Percentiles rank a stretch among this genome's conserved stretches.
These are phyloP conservation scores for Pipra filicauda DNA, from an alignment of 2,113 vertebrate species.

Conservation along the genomic window DNA sequence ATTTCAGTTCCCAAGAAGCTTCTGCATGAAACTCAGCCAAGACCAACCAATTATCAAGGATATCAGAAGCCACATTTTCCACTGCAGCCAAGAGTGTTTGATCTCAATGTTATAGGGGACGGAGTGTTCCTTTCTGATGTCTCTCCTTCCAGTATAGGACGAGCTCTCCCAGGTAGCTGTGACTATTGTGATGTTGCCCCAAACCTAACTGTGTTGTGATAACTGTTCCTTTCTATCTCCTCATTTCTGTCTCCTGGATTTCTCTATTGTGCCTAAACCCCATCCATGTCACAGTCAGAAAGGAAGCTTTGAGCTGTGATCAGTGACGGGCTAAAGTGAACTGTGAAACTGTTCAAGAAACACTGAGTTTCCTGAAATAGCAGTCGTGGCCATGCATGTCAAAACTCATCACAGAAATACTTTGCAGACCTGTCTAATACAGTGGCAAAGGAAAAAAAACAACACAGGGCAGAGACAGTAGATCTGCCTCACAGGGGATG, in stretches of 20 bases:
- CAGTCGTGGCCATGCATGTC: background rate
- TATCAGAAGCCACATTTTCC: conserved; percentile 66
- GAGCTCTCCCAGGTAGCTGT: conserved; percentile 76
- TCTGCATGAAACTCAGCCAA: conserved; percentile 80
- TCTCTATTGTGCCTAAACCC: background rate
- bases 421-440: background rate
- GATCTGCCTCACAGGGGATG: background rate
- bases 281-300: background rate
- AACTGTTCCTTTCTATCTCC: background rate
- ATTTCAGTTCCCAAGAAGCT: conserved; percentile 87
- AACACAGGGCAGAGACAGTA: background rate
- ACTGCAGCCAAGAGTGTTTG: conserved; percentile 67
- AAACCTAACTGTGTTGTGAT: background rate
- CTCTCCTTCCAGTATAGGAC: conserved; percentile 71
- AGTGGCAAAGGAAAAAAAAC: background rate
- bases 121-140: conserved; percentile 78
- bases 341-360: background rate
- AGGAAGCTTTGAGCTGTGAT: background rate
- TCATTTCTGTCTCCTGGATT: background rate
- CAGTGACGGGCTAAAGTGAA: rapidly evolving
- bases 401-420: background rate
- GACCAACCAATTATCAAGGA: conserved; percentile 69
- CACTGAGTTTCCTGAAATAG: background rate
- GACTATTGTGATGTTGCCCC: background rate
- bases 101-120: conserved; percentile 86